Base-by-base conservation (phyloP, 2,888 invertebrate genomes). In the Stegophylla sp. region DNA sequence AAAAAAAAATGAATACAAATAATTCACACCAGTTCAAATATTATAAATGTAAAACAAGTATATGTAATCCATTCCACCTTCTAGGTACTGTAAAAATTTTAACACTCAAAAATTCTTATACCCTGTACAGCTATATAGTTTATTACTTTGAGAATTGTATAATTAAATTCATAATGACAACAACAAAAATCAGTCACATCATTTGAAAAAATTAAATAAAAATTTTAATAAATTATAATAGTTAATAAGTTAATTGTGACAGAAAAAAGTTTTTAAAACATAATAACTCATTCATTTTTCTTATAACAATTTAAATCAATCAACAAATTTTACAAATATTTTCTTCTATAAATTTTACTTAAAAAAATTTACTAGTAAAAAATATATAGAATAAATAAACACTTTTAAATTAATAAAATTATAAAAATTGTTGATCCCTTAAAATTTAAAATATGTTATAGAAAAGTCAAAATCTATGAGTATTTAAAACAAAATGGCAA, bases 21-120 rank as follows among this genome's bases (percentile, higher is more conserved):
- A 63, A 17, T 45, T 74, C 28, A 64, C 3, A 75, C 20, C 15
- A 73, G 9, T 45, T 34, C 10, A 63, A 61, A 34, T 48, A 61
- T 48, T 63, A 34, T 34, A 34, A 34, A 34, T 34, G n/a, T 61
- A 26, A 63, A 51, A 43, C 9, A 41, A 71, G 17, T 69, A 12
- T 69, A 71, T 12, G n/a, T 53, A 26, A 75, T 64, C n/a, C 45
- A 77, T 77, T 67, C 77, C 61, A 79, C 79, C 48, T 26, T 17
- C 34, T 48, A 64, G 61, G 1, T 13, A 67, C 26, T 45, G 56
- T 56, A 43, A 59, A 45, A 48, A 20, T 51, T 79, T 61, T 28
- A 43, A 69, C 59, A 79, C 79, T 79, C 77, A 45, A 77, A 45
- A 28, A 61, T 77, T 79, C 71, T 79, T 71, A 71, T 71, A 79